Evolutionary conservation across 1,140 invertebrate genomes (phyloP), one percentile per base, ranked within the genome.

Genomic region (Agrypnia vestita): DNA sequence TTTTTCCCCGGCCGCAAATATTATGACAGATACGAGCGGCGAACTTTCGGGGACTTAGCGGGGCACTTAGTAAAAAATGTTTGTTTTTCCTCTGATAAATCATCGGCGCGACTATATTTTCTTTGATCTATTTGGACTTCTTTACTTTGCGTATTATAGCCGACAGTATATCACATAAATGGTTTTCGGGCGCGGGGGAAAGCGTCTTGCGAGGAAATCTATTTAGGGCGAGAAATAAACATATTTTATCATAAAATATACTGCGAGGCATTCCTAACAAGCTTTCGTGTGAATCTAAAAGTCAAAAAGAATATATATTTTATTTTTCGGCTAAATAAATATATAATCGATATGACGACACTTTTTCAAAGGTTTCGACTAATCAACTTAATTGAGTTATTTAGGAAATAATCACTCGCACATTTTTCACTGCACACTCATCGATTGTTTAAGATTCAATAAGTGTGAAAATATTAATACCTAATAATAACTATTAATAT

Each of bases 1-100:
- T 74, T 74, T 74, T 56, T 74, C 71, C 56, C 53, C 15, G 51
- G 53, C 71, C 71, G 71, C 71, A 74, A 74, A 74, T 56, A 74
- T 74, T 74, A 55, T 74, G 71, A 74, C 53, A 74, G 71, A 56
- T 74, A 49, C 71, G 53, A n/a, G 9, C 13, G 25, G 53, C 25
- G 44, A 56, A 74, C 21, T 44, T 55, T 74, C 11, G 19, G 15
- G 53, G 13, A 55, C 51, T 55, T 44, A 56, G 43, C 43, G 71
- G 69, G 53, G 71, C 71, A 55, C 53, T 74, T 47, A 21, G 71
- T 55, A 35, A 55, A 74, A 74, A 74, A 35, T 35, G 71, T 74
- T 43, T 74, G 53, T 74, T 71, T 71, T 71, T 46, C 67, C 10
- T 51, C 67, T 71, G 47, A 71, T 71, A 71, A 71, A 71, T 71